phyloP scores from a whole-genome alignment of 2,888 invertebrate species.

The Pyrocoelia pectoralis region DNA sequence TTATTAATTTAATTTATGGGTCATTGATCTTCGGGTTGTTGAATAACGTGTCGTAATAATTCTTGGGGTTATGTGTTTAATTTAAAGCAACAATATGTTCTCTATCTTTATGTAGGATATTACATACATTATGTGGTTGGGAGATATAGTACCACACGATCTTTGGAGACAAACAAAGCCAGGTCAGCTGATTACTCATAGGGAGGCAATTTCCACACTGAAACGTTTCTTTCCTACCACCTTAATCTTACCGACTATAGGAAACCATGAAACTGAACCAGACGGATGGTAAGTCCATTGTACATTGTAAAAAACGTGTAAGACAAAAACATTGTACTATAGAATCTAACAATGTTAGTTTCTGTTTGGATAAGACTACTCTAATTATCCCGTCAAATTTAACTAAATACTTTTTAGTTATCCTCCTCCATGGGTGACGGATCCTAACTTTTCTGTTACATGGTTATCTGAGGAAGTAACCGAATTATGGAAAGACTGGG shows the following conservation, averaged over 20 bases:
- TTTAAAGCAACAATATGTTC: too few relatives aligned
- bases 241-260: not conserved
- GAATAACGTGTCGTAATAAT: too few relatives aligned
- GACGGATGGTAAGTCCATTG: not conserved
- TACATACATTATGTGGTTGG: not conserved
- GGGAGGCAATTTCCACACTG: not conserved
- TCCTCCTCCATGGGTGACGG: not conserved
- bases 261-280: not conserved
- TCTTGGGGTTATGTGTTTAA: too few relatives aligned
- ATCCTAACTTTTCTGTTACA: not conserved
- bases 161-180: not conserved
- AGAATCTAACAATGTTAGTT: too few relatives aligned
- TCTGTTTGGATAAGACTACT: too few relatives aligned
- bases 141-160: not conserved
- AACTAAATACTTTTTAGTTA: not conserved
- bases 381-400: too few relatives aligned
- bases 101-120: too few relatives aligned
- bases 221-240: not conserved
- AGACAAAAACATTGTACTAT: not conserved
- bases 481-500: conserved; percentile 71
- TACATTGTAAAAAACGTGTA: not conserved
- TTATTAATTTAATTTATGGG: too few relatives aligned
- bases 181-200: not conserved
- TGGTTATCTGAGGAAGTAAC: conserved; percentile 79
- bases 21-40: too few relatives aligned